These are phyloP conservation scores for Syritta pipiens DNA, from an alignment of 2,888 invertebrate species.

Conservation along the genomic window DNA sequence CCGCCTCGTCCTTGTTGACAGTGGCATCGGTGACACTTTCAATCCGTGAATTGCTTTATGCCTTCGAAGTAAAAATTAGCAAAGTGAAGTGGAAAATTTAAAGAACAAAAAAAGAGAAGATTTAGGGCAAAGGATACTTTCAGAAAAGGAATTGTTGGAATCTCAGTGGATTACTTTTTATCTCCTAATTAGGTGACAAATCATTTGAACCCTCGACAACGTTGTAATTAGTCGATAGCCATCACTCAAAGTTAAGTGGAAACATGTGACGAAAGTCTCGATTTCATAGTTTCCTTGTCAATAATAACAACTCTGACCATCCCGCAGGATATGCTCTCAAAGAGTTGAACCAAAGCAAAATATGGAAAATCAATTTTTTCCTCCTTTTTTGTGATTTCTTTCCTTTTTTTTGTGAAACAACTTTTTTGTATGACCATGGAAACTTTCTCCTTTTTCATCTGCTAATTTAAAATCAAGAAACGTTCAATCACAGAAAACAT, in stretches of 20 bases:
- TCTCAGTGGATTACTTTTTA: no score
- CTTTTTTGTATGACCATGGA: conserved; percentile 7
- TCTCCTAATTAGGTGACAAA: conserved; percentile 41
- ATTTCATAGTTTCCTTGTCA: no score
- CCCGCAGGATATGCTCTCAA: neutral
- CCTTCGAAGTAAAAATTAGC: conserved; percentile 56
- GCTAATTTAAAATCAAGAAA: conserved; percentile 66
- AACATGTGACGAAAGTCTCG: no score
- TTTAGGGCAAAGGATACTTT: neutral
- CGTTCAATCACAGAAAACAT: conserved; percentile 68
- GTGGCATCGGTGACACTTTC: conserved; percentile 43
- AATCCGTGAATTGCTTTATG: conserved; percentile 35
- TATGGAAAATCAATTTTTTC: conserved; percentile 31
- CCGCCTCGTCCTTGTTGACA: conserved; percentile 14
- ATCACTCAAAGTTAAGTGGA: no score
- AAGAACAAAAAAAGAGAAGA: conserved; percentile 3
- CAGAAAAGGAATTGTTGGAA: neutral
- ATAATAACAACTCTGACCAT: no score
- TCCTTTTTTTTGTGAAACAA: no score
- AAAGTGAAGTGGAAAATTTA: conserved; percentile 54
- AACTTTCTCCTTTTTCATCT: conserved; percentile 41
- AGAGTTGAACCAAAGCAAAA: conserved; percentile 13
- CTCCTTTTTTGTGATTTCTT: no score
- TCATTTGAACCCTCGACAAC: neutral
- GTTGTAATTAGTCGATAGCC: no score